Base-by-base conservation (phyloP, 2,888 invertebrate species). In the Orthosia incerta region DNA sequence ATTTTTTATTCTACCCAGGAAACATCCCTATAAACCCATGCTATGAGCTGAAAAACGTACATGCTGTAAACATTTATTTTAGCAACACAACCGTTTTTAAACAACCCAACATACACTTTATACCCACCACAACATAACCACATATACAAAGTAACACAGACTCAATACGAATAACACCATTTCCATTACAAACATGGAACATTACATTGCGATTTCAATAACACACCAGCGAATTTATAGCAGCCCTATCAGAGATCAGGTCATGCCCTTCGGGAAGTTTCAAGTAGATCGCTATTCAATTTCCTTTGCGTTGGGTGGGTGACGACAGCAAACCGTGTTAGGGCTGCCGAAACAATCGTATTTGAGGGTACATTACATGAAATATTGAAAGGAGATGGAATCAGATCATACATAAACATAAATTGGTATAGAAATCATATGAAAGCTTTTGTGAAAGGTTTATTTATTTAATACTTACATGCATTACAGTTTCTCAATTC, bases 281-380 rank as follows among this genome's bases (percentile, higher is more conserved):
- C 88, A 88, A 90, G 87, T 89, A 87, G 86, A 92, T 89, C 87
- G 89, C 88, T 91, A 91, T 92, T 93, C 92, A 92, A 93, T 92
- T 93, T 92, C 92, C 92, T 89, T 77, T 82, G 82, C 78, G 57
- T 73, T 83, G 77, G 72, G 83, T 76, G 83, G 84, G 84, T 76
- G 79, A 74, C 69, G 77, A 64, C 70, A 72, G 59, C 66, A 57
- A 64, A 61, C 63, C 60, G 45, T 65, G 64, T 57, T 66, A 83
- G 79, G 80, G 76, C 45, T 75, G 65, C 26, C 66, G 20, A 69
- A 66, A 66, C 80, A 63, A 67, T 73, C 59, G 45, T 56, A 18
- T 71, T 57, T 26, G 16, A 18, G 39, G 1, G 13, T 26, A 74
- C 11, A 26, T 57, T 53, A 48, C 11, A 20, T 57, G 15, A 4